Base-by-base conservation (phyloP, 1,140 invertebrate genomes). In the Heliconius nattereri region DNA sequence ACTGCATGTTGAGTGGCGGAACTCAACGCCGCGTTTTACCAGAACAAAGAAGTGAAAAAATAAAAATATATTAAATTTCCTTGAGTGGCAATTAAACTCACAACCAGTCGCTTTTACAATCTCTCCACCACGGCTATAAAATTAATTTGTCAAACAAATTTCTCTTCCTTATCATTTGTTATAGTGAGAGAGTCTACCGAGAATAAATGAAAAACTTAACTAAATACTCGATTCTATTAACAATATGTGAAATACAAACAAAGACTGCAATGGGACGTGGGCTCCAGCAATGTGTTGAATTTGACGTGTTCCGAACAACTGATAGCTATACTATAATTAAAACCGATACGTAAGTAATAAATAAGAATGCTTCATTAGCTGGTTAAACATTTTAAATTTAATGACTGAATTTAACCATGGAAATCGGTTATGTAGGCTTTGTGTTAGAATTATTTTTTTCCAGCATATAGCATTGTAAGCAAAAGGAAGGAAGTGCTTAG, bases 241-340 rank as follows among this genome's bases (percentile, higher is more conserved):
- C 60, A 60, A 26, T 57, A 75, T 75, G 78, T 79, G 72, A 78
- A 76, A 35, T 32, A 32, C 32, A 74, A 45, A 75, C 60, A 75
- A 70, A 79, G 52, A 16, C 7, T 66, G 20, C 8, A 66, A n/a
- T n/a, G n/a, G n/a, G n/a, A 7, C 26, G 60, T 66, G 13, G n/a
- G 23, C 11, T 60, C 57, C 45, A 75, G 40, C 20, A 57, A 74
- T 72, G 79, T 81, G 83, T 84, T 70, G 83, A 81, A 84, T 84
- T 84, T 84, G 81, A 78, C 83, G 26, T 81, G 57, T 23, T 70
- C 54, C 80, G 40, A 75, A 57, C 66, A 71, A 78, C 40, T 32
- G 60, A 66, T 72, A 78, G 75, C 23, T 75, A 81, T 49, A 75
- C 60, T 26, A 75, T 77, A 81, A 81, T 81, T 74, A 74, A 76